Percentiles rank a stretch among this genome's conserved stretches.
Conservation (phyloP, 1,140 invertebrate species). For the Xylocopa sonorina region DNA sequence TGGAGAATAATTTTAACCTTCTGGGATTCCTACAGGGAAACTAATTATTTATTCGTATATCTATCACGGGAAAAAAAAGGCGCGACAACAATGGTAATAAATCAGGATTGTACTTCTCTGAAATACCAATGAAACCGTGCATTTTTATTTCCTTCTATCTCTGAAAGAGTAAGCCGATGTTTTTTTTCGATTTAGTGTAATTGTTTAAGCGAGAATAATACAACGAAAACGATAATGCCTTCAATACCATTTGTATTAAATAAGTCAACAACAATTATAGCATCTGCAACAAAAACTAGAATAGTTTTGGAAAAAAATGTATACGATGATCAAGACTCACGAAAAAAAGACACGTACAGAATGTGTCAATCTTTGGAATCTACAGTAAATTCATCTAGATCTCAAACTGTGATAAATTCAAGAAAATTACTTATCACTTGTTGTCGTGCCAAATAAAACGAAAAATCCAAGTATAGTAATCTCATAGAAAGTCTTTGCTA, state of each 20-base stretch:
- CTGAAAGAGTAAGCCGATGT: background rate
- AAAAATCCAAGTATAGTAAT: background rate
- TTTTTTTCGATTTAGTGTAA: conserved; percentile 9
- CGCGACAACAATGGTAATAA: background rate
- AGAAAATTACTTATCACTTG: too few relatives aligned
- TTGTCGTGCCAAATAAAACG: too few relatives aligned
- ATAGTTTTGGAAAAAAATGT: too few relatives aligned
- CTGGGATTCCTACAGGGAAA: background rate
- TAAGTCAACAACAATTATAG: too few relatives aligned
- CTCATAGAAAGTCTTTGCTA: background rate
- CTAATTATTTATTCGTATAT: background rate
- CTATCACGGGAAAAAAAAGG: background rate
- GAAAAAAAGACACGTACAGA: too few relatives aligned
- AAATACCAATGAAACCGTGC: background rate
- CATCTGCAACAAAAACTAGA: too few relatives aligned
- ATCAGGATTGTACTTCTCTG: background rate
- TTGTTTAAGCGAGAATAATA: conserved; percentile 12
- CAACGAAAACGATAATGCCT: background rate
- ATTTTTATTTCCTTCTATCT: background rate
- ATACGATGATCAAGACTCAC: too few relatives aligned
- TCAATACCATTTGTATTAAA: too few relatives aligned
- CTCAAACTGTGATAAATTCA: background rate
- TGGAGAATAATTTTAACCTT: background rate
- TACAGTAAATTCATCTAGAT: background rate
- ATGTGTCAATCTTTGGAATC: background rate